Evolutionary conservation across 2,888 invertebrate genomes (phyloP), one percentile per base, ranked within the genome.

Genomic region (Perizoma affinitatum): DNA sequence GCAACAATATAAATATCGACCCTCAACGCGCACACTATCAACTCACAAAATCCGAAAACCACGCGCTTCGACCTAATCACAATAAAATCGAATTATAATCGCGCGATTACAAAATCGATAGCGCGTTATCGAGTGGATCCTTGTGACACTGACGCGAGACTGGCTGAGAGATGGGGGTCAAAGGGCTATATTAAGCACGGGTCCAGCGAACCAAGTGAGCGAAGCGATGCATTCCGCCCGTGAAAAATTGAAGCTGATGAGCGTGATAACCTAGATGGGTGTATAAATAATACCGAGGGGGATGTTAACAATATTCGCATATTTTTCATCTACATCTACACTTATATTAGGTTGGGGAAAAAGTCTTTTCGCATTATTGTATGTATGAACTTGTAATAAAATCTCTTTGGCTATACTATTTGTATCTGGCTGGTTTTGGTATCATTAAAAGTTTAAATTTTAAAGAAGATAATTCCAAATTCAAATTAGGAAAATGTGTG

Each of bases 101-200:
- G 7, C 41, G 10, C 36, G 9, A 43, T 42, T 56, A 47, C 41
- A 60, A 50, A 57, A 64, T 59, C 61, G 64, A 68, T 62, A 61
- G 45, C 47, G 34, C 35, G 46, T 44, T 44, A 46, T 54, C 68
- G 67, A 68, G 71, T 72, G 79, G 78, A 79, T 69, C 73, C 71
- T 73, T 73, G 73, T 70, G 72, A 65, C 69, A 63, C 75, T 76
- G 75, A 61, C 75, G 69, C 69, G 71, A 72, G 67, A 88, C 88
- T 87, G 83, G 66, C 46, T 47, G n/a, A 6, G 11, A 65, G 52
- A 57, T 63, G 63, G 59, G 74, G 74, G 76, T 75, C 74, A 69
- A 61, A 67, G 71, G 78, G 76, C 86, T 88, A 88, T 87, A 74
- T 73, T 79, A 86, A 86, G 87, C 78, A 61, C 76, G 70, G 67